A percentile compares a stretch with the other conserved stretches of the same genome.
phyloP scores from a whole-genome alignment of 2,797 vertebrate genomes.

The Epinephelus awoara region DNA sequence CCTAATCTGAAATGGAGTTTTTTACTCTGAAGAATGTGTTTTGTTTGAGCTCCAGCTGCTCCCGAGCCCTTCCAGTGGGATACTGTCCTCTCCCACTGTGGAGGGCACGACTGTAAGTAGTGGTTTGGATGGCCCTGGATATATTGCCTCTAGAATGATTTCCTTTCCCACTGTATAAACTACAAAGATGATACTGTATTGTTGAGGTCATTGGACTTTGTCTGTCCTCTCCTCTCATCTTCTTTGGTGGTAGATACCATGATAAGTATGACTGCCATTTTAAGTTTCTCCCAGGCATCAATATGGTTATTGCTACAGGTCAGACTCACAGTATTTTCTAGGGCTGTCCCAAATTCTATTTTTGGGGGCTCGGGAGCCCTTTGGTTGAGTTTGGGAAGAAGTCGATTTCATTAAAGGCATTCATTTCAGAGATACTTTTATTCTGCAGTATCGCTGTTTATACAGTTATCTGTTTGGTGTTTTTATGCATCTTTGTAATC shows the following conservation, averaged over 20 bases:
- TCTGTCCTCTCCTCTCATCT: no score
- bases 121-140: constrained; percentile 47
- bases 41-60: constrained; percentile 70
- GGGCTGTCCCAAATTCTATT: no score
- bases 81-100: constrained; percentile 21
- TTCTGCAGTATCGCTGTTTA: no score
- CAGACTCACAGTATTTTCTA: background rate
- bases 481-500: no score
- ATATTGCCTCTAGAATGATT: constrained; percentile 67
- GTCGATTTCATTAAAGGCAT: no score
- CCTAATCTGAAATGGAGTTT: constrained; percentile 33
- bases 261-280: constrained; percentile 16
- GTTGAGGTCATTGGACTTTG: constrained; percentile 42
- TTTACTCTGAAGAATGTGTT: constrained; percentile 52
- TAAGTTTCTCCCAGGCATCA: background rate
- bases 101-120: constrained; percentile 41
- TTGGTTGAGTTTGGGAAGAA: no score
- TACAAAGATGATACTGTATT: constrained; percentile 40
- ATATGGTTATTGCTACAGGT: background rate
- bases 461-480: no score
- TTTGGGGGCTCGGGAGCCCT: no score
- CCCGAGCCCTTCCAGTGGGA: constrained; percentile 24
- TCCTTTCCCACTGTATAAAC: constrained; percentile 52
- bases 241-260: constrained; percentile 8
- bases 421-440: no score